Evolutionary conservation across 2,797 vertebrate genomes (phyloP), one percentile per base, ranked within the genome.

Genomic region (Siniperca obscura): DNA sequence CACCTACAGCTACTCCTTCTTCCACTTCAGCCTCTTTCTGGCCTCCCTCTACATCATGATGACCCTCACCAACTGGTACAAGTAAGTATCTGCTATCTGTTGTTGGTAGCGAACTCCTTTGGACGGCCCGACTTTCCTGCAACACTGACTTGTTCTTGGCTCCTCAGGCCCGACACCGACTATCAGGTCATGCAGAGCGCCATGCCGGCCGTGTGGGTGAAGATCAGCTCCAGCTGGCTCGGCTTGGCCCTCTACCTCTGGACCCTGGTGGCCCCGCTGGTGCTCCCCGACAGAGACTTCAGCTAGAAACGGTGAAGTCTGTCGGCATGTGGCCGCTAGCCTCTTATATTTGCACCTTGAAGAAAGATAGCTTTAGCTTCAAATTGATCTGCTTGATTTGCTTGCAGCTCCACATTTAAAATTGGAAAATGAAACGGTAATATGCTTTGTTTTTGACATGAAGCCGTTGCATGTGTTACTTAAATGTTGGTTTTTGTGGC

Each of bases 31-130:
- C 92, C 96, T 99, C 34, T 68, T 94, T 5, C 94, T 98, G 3
- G 97, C 97, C 25, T 96, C 97, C 0, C 97, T 99, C 78, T 97
- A 99, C 94, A 96, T 98, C 90, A 99, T 98, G 98, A 99, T 99
- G 98, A 99, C 97, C 0, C 97, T 99, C 76, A 98, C 97, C 87
- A 98, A 97, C 95, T 99, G 97, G 97, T 98, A 97, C 94, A 94
- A 92, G 98, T 98, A 79, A 61, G 96, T 94, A 79, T 56, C 69
- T 1, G 17, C 0, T 3, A 0, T 14, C 21, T 9, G 4, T 38
- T 8, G 0, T 11, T 42, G 21, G 22, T 0, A 1, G 22, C 19
- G 0, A 7, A 13, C 27, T n/a, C 17, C 65, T 7, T 2, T 17
- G 10, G 22, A 48, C n/a, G 2, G 6, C 16, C 14, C 1, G 0